Base-by-base conservation (phyloP, 2,797 vertebrate genomes). In the Okamejei kenojei region DNA sequence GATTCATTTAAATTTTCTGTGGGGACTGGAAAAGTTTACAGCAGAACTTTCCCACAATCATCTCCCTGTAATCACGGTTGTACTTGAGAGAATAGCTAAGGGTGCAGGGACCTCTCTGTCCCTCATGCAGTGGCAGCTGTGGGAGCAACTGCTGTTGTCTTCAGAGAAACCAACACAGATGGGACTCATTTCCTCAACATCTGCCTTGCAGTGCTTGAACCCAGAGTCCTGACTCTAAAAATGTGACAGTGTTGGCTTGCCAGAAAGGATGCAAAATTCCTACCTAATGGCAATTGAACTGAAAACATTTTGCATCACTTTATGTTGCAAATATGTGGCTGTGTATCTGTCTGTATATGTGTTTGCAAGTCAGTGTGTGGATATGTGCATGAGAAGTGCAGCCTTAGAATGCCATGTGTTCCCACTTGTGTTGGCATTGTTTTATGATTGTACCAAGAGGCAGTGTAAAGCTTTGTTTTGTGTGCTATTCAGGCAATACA, bases 121-220 rank as follows among this genome's bases (percentile, higher is more conserved):
- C 45, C 90, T n/a, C 58, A 17, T 92, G 73, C 32, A n/a, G 76
- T 29, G 38, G 90, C 73, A 54, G 23, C 19, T 91, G 68, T 91
- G 65, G 68, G 38, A 76, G 71, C 23, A 23, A 92, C 71, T 54
- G 90, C 38, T 54, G 19, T 74, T 91, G 71, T 9, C 68, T 74
- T 54, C 9, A 17, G 11, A 10, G 90, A 91, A 74, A 10, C 7
- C 71, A 38, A 11, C 29, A 74, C 90, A 76, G 35, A 45, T 92
- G 90, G 90, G 38, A 26, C 71, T 92, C 35, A 92, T 92, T 92
- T 92, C 38, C 90, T 76, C 38, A 45, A 92, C 90, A 92, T 92
- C 90, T 92, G 90, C 26, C 10, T 54, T 11, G 23, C 71, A 45
- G 23, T 19, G 19, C 19, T 38, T n/a, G 45, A 91, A 91, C 73